Evolutionary conservation across 2,113 vertebrate genomes (phyloP).

Genomic region (Lagenorhynchus albirostris): DNA sequence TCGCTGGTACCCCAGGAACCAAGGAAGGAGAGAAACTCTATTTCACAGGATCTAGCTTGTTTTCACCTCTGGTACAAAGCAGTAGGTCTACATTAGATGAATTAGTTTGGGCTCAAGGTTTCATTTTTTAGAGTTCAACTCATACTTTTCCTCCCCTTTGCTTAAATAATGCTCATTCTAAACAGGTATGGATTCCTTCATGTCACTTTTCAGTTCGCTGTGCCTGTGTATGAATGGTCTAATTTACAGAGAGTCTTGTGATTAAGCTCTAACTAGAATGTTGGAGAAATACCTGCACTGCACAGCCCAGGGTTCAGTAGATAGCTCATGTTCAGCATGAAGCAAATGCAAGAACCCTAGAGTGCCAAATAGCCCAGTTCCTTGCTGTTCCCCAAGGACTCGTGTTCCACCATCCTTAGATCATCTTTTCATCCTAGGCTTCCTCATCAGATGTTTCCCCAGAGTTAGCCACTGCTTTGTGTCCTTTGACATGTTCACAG

Average conservation of each 20-base stretch:
- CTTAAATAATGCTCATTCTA: not conserved
- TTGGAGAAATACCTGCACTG: not conserved
- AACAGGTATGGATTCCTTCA: not conserved
- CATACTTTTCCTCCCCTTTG: not conserved
- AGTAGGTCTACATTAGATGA: not conserved
- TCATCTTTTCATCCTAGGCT: not conserved
- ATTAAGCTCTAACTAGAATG: not conserved
- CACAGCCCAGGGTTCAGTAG: not conserved
- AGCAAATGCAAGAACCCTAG: not conserved
- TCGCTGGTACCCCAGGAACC: not conserved
- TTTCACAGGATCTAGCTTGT: not conserved
- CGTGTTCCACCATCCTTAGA: not conserved
- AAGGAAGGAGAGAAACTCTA: not conserved
- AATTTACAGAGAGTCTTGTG: not conserved
- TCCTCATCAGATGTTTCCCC: not conserved
- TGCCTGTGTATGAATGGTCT: not conserved
- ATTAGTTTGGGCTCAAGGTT: not conserved
- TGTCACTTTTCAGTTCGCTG: not conserved
- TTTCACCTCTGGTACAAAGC: not conserved
- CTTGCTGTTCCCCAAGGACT: not conserved
- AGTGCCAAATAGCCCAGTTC: not conserved
- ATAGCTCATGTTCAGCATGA: not conserved
- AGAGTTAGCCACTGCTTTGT: not conserved
- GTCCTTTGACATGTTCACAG: not conserved
- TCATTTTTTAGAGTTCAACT: not conserved